These are phyloP conservation scores for Syrphus vitripennis DNA, from an alignment of 2,888 invertebrate species.

Conservation along the genomic window DNA sequence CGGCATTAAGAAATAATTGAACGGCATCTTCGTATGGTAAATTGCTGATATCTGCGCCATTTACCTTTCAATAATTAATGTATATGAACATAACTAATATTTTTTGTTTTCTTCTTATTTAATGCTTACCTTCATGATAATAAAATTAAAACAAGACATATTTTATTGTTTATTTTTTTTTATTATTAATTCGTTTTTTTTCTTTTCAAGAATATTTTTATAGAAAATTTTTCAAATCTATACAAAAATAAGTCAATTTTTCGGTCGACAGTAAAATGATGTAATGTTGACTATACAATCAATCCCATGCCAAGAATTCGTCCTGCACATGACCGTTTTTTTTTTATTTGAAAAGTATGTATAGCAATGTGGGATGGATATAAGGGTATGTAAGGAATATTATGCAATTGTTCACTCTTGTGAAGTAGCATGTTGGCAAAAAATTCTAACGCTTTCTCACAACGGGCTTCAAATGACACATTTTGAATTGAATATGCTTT, in stretches of 20 bases:
- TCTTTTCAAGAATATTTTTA: not conserved
- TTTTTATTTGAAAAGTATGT: not conserved
- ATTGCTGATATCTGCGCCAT: constrained; percentile 83
- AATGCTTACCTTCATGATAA: constrained; percentile 58
- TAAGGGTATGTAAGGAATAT: not conserved
- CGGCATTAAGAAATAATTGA: constrained; percentile 82
- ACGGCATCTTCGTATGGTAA: constrained; percentile 84
- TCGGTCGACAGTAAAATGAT: constrained; percentile 25
- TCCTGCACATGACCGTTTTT: constrained; percentile 65
- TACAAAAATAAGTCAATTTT: not conserved
- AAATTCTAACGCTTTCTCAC: too few relatives aligned
- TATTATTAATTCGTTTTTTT: not conserved
- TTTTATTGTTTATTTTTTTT: not conserved
- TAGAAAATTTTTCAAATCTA: not conserved
- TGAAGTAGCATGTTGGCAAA: not conserved
- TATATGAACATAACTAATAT: not conserved
- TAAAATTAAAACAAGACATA: constrained; percentile 63
- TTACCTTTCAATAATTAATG: constrained; percentile 79
- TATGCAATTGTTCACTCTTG: not conserved
- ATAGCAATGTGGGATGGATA: not conserved
- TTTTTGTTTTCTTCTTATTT: not conserved
- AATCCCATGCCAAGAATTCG: not conserved
- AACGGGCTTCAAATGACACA: too few relatives aligned
- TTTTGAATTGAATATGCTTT: too few relatives aligned
- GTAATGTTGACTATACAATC: constrained; percentile 19